Percentiles rank a stretch among this genome's conserved stretches.
Evolutionary conservation across 2,888 invertebrate genomes (phyloP).

Genomic region (Phania funesta): DNA sequence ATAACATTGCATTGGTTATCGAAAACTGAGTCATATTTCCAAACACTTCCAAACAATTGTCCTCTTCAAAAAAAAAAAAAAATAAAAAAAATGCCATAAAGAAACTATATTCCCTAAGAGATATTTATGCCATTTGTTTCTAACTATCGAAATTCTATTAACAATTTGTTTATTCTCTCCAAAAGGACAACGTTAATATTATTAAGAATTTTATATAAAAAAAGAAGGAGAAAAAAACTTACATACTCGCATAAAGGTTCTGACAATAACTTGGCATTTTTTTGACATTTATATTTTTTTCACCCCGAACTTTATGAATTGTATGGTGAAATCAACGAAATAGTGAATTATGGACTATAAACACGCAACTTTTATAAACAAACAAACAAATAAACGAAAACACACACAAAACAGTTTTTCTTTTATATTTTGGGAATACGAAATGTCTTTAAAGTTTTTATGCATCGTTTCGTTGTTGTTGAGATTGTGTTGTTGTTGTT

Average conservation of each 20-base stretch:
- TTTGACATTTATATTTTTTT: conserved; percentile 78
- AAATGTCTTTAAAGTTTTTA: conserved; percentile 11
- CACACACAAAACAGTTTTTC: conserved; percentile 56
- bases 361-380: conserved; percentile 67
- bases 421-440: conserved; percentile 18
- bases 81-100: too few relatives aligned
- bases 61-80: too few relatives aligned
- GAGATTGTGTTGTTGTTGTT: conserved; percentile 18
- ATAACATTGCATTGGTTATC: too few relatives aligned
- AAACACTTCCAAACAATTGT: too few relatives aligned
- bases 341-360: conserved; percentile 69
- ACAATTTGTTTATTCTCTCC: too few relatives aligned
- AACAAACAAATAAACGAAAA: conserved; percentile 48
- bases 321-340: conserved; percentile 62
- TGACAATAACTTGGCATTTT: conserved; percentile 61
- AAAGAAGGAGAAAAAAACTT: not conserved
- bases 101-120: too few relatives aligned
- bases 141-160: too few relatives aligned
- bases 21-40: too few relatives aligned
- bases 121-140: too few relatives aligned
- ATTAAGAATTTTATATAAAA: not conserved
- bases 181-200: not conserved
- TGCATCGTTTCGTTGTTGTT: conserved; percentile 17
- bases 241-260: conserved; percentile 18
- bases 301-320: conserved; percentile 71